Percentiles rank a stretch among this genome's conserved stretches.
Conservation (phyloP, 2,113 vertebrate species). For the Burhinus oedicnemus region DNA sequence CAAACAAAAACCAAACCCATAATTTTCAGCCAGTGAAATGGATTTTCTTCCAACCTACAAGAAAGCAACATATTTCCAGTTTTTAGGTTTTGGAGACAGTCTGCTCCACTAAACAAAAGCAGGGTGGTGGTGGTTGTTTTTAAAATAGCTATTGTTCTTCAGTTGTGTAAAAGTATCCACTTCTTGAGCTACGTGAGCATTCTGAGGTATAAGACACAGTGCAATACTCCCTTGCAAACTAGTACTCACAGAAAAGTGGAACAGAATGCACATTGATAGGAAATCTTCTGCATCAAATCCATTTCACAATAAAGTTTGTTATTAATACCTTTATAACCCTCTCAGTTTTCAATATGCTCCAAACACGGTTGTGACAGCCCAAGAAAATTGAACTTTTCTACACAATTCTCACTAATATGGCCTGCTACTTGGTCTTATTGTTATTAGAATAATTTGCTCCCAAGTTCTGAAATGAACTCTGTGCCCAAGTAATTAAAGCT, state of each 20-base stretch:
- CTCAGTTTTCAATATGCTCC: neutral
- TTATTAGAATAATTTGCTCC: conserved; percentile 98
- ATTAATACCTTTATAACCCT: neutral
- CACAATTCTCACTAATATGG: conserved; percentile 85
- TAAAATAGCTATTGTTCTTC: neutral
- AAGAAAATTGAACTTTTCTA: conserved; percentile 89
- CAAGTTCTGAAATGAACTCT: conserved; percentile 99
- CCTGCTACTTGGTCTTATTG: conserved; percentile 91
- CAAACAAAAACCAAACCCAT: neutral
- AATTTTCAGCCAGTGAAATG: neutral
- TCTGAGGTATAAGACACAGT: neutral
- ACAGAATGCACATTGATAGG: neutral
- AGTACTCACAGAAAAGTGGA: neutral
- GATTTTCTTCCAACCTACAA: neutral
- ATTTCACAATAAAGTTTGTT: conserved; percentile 36
- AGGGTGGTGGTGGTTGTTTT: neutral
- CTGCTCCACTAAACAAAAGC: neutral
- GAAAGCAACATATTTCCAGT: neutral
- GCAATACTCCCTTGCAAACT: neutral
- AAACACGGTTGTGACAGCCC: conserved; percentile 77
- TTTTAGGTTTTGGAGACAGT: neutral
- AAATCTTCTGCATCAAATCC: conserved; percentile 19
- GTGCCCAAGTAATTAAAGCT: conserved; percentile 99
- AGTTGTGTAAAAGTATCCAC: neutral
- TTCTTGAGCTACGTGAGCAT: accelerated